A percentile compares a stretch with the other conserved stretches of the same genome.
Conservation (phyloP, 2,797 vertebrate genomes). For the Tokudaia tokunoshimensis region DNA sequence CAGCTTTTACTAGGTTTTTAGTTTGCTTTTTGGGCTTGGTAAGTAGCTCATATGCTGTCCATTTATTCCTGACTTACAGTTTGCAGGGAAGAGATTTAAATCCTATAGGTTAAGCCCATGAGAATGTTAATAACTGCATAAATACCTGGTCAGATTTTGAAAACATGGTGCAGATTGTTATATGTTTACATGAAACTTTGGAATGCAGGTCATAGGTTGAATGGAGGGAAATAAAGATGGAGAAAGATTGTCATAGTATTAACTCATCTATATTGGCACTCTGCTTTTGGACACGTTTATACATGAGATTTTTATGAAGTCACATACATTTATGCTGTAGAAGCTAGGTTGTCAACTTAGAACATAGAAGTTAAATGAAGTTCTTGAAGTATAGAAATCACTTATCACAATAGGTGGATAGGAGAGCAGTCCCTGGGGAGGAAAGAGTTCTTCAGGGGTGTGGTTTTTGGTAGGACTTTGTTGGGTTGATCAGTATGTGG, state of each 20-base stretch:
- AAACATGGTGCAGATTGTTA: not conserved
- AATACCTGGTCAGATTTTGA: not conserved
- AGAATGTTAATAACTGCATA: not conserved
- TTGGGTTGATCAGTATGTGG: not conserved
- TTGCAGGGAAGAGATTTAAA: conserved; percentile 3
- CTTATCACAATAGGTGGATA: not conserved
- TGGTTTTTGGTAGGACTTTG: not conserved
- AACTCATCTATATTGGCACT: not conserved
- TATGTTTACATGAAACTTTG: not conserved
- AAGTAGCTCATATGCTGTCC: not conserved
- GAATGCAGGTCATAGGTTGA: not conserved
- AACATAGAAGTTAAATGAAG: not conserved
- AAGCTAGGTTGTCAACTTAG: not conserved
- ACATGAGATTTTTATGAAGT: not conserved
- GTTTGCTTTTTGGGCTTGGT: not conserved
- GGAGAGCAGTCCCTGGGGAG: not conserved
- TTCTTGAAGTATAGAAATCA: not conserved
- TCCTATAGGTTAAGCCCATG: not conserved
- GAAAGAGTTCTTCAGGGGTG: not conserved
- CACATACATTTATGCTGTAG: not conserved
- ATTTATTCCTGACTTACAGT: not conserved
- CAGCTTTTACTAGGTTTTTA: not conserved
- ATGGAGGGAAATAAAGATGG: not conserved
- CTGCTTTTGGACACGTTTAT: not conserved
- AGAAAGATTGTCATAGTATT: not conserved